phyloP scores from a whole-genome alignment of 2,888 invertebrate species.

The Hydrotaea cyrtoneurina region DNA sequence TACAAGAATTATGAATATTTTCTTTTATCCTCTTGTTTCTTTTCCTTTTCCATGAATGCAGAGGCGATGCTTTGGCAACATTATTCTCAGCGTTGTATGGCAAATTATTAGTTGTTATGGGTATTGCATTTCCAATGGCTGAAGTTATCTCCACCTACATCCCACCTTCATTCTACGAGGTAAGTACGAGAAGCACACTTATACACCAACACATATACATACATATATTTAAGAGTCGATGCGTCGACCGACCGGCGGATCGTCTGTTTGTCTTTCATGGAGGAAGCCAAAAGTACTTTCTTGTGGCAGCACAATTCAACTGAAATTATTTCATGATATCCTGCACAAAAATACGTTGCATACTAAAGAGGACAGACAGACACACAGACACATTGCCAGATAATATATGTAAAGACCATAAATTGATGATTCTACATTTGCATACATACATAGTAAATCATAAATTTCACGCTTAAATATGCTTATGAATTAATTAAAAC shows the following conservation, averaged over 20 bases:
- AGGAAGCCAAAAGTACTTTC: background rate
- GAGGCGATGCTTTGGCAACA: conserved; percentile 91
- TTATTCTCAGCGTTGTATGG: conserved; percentile 96
- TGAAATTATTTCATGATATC: background rate
- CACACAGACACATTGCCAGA: background rate
- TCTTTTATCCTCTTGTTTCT: no score
- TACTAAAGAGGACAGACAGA: background rate
- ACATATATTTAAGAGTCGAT: no score
- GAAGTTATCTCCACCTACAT: conserved; percentile 97
- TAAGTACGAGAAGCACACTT: conserved; percentile 77
- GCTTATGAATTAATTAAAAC: conserved; percentile 6
- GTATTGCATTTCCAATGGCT: conserved; percentile 96
- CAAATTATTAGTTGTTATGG: conserved; percentile 95
- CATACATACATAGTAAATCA: conserved; percentile 8
- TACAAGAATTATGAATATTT: conserved; percentile 15
- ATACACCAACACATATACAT: background rate
- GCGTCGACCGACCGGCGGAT: no score
- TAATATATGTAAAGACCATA: conserved; percentile 28
- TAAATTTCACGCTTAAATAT: conserved; percentile 9
- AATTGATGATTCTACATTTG: conserved; percentile 20
- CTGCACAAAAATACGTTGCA: background rate
- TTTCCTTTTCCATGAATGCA: conserved; percentile 79
- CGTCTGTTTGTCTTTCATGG: background rate
- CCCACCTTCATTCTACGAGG: conserved; percentile 96
- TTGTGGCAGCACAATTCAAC: background rate